Evolutionary conservation across 2,113 vertebrate genomes (phyloP), one percentile per base, ranked within the genome.

Genomic region (Rynchops niger): DNA sequence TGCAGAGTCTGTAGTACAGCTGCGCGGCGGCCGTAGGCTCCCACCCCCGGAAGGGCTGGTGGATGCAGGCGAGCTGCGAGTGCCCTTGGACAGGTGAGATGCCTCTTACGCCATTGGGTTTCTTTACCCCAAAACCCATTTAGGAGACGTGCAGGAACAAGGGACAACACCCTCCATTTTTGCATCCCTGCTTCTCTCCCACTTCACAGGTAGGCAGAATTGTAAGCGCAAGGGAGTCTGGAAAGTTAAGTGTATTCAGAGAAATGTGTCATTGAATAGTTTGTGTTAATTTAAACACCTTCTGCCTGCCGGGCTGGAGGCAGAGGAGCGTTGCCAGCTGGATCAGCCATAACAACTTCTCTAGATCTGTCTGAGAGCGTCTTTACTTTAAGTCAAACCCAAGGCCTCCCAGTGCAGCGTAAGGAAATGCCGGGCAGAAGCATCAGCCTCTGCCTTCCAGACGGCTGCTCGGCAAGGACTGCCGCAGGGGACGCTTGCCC

Each of bases 31-130:
- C 78, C 36, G 12, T n/a, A 34, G 42, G 19, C 38, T 89, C n/a
- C 53, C n/a, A 47, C 17, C 47, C n/a, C 17, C 0, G 0, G 59
- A 79, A 40, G 10, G 16, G 11, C 6, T 42, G 30, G 40, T 5
- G 3, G 59, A 20, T 63, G 29, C 58, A 30, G 32, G 50, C 70
- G 69, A 82, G 30, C 56, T 56, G 21, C 45, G 36, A 34, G 25
- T 71, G 38, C 56, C n/a, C 30, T 82, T 52, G 42, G 38, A 6
- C 36, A 30, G 62, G 15, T 49, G 86, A 72, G 52, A 11, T 78
- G 67, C 22, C 49, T 93, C 7, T 47, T 63, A 34, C 0, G 4
- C n/a, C 58, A 16, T 19, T 4, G 1, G 70, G 11, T 7, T 5
- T 67, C 29, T 93, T 83, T 55, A 4, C 36, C 23, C 22, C 22